Evolutionary conservation across 2,797 vertebrate genomes (phyloP).

Genomic region (Loris lydekkerianus): DNA sequence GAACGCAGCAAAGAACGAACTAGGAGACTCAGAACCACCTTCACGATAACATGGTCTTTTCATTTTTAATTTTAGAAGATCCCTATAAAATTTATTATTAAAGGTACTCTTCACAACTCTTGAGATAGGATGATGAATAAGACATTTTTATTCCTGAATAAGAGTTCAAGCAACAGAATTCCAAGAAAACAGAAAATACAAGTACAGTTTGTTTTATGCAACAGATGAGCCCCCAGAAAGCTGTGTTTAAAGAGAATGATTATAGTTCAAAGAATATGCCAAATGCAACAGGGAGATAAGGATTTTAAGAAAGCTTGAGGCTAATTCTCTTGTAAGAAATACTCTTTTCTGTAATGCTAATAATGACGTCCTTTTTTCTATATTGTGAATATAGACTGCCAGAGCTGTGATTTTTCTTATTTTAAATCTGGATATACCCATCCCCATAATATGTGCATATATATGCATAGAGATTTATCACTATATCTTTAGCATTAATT

Average conservation of each 20-base stretch:
- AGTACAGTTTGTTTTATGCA: not conserved
- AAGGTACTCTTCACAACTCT: slow-evolving; percentile 29
- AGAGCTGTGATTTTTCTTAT: slow-evolving; percentile 60
- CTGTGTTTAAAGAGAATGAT: slow-evolving; percentile 15
- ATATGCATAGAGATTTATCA: slow-evolving; percentile 72
- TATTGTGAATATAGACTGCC: slow-evolving; percentile 46
- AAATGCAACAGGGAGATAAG: not conserved
- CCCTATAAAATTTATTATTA: not conserved
- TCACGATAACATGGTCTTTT: not conserved
- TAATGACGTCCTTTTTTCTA: slow-evolving; percentile 46
- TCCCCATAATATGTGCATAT: slow-evolving; percentile 68
- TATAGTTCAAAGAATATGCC: slow-evolving; percentile 52
- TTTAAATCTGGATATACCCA: slow-evolving; percentile 19
- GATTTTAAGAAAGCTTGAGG: slow-evolving; percentile 35
- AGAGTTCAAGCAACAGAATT: not conserved
- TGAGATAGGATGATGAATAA: slow-evolving; percentile 48
- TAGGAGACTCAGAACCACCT: not conserved
- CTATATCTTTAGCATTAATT: slow-evolving; percentile 76
- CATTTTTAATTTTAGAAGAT: slow-evolving; percentile 1
- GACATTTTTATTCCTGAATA: not conserved
- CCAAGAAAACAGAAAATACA: slow-evolving; percentile 38
- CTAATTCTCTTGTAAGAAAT: slow-evolving; percentile 39
- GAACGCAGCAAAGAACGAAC: not conserved
- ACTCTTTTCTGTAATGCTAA: slow-evolving; percentile 36
- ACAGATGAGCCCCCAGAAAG: not conserved